Evolutionary conservation across 2,113 vertebrate genomes (phyloP), one percentile per base, ranked within the genome.

Genomic region (Odontesthes bonariensis): DNA sequence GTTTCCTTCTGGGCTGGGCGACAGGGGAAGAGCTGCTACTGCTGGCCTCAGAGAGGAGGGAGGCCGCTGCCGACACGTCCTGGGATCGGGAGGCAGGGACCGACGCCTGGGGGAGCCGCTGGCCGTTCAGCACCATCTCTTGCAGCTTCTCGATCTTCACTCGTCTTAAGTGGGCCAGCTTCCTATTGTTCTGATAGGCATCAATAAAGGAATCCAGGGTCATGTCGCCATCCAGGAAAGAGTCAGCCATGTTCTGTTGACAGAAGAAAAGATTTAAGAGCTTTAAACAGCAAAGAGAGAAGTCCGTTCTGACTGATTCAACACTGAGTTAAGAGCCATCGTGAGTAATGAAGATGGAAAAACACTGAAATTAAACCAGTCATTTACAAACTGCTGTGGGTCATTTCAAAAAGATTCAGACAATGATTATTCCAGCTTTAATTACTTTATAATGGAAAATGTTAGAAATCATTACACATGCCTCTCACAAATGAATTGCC

Each of bases 141-240:
- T 97, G 97, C 51, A 99, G 95, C 91, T 99, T 99, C 89, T 99
- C 97, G 0, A 99, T 99, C 81, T 99, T 99, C 0, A 99, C 97
- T 1, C 98, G 90, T 0, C 97, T 94, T 87, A 95, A 84, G 88
- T 99, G 98, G 10, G 97, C 98, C 78, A 99, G 91, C 74, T 96
- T 98, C 42, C 98, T 94, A 73, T 96, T 95, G 89, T 84, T 97
- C 89, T 96, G 97, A 82, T 99, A 99, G 40, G 93, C 86, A 0
- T 99, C 97, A 0, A 97, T 94, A 91, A 99, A 99, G 69, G 94
- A 66, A 66, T 99, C 98, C 75, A 99, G 89, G 0, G 96, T 89
- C 19, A 97, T 86, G 49, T 96, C 95, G 0, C 97, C 97, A 1
- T 97, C 97, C 8, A 99, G 96, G 86, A 99, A 99, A 13, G 93